These are phyloP conservation scores for Seriola rivoliana DNA, from an alignment of 2,113 vertebrate species.

Conservation along the genomic window DNA sequence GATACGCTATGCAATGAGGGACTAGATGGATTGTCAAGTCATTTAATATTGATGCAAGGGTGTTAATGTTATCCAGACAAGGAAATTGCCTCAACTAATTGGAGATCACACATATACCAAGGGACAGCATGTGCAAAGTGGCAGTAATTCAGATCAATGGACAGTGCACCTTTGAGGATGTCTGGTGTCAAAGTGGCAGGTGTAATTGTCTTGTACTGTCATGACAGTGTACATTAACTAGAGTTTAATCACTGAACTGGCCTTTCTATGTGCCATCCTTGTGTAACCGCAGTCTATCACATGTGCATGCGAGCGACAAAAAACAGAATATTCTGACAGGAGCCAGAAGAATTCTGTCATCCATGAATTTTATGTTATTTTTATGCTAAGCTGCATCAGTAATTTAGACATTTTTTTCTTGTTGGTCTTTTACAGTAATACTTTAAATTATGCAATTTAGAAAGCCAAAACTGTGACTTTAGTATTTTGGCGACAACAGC, in stretches of 20 bases:
- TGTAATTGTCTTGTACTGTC: constrained; percentile 22
- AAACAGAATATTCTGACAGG: not conserved
- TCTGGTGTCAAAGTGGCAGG: constrained; percentile 35
- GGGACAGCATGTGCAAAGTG: constrained; percentile 24
- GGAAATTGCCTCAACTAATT: constrained; percentile 45
- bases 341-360: not conserved
- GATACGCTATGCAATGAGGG: constrained; percentile 12
- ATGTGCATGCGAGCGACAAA: not conserved
- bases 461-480: not conserved
- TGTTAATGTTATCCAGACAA: constrained; percentile 42
- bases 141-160: constrained; percentile 28
- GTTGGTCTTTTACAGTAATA: not conserved
- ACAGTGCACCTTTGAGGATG: constrained; percentile 1
- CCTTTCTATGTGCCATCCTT: not conserved
- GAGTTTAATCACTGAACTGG: constrained; percentile 12
- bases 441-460: not conserved
- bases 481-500: not conserved
- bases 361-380: not conserved
- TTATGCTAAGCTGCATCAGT: not conserved
- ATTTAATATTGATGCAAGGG: constrained; percentile 44
- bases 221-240: not conserved
- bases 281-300: not conserved
- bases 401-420: not conserved
- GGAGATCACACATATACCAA: constrained; percentile 19
- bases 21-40: constrained; percentile 20